These are phyloP conservation scores for Lithophane socia DNA, from an alignment of 2,888 invertebrate species.

Conservation along the genomic window DNA sequence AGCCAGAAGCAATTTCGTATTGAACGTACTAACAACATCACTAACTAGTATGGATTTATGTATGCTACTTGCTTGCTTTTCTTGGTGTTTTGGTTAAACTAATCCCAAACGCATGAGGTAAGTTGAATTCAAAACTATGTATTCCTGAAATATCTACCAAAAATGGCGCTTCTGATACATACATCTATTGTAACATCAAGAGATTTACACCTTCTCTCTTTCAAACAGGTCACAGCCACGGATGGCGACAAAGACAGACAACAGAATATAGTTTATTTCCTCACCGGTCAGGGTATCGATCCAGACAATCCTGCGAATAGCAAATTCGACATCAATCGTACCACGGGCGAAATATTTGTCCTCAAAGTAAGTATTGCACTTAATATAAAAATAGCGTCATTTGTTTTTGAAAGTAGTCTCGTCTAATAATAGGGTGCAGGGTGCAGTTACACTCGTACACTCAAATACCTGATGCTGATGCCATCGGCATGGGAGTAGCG, in stretches of 20 bases:
- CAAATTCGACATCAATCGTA: conserved; percentile 98
- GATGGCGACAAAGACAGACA: conserved; percentile 98
- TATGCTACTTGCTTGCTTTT: conserved; percentile 52
- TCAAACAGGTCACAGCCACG: conserved; percentile 96
- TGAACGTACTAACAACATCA: conserved; percentile 38
- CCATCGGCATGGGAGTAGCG: conserved; percentile 59
- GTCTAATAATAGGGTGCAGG: conserved; percentile 28
- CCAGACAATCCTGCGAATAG: conserved; percentile 98
- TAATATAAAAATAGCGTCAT: conserved; percentile 25
- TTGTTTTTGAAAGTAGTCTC: conserved; percentile 8
- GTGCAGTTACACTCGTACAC: conserved; percentile 32
- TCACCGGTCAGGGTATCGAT: conserved; percentile 98
- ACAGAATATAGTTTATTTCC: conserved; percentile 98
- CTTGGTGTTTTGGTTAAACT: conserved; percentile 32
- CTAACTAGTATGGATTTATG: conserved; percentile 27
- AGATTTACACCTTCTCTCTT: conserved; percentile 11
- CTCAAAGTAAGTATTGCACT: conserved; percentile 93
- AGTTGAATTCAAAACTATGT: conserved; percentile 25
- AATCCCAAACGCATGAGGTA: conserved; percentile 31
- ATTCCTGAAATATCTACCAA: conserved; percentile 11
- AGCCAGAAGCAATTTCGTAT: conserved; percentile 70
- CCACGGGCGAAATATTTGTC: conserved; percentile 98
- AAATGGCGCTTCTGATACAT: not conserved
- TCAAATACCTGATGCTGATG: conserved; percentile 56
- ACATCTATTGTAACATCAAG: not conserved